These are phyloP conservation scores for Mustelus asterias DNA, from an alignment of 2,113 vertebrate species.

Conservation along the genomic window DNA sequence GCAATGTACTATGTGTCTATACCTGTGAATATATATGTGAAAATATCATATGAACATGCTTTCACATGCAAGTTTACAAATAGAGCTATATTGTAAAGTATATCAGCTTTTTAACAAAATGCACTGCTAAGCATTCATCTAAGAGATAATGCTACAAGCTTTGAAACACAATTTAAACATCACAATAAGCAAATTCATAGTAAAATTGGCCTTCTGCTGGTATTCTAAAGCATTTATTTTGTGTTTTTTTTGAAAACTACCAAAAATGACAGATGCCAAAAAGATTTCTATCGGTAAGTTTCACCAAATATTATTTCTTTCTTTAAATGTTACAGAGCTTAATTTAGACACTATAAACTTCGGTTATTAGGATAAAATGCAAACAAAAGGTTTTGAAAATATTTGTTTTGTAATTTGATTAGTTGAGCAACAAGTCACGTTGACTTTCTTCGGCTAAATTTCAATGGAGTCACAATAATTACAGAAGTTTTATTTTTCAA, in stretches of 20 bases:
- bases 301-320: neutral
- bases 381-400: neutral
- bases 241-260: neutral
- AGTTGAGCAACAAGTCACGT: neutral
- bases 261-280: neutral
- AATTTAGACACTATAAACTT: neutral
- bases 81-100: neutral
- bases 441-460: neutral
- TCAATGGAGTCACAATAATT: neutral
- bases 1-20: neutral
- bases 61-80: neutral
- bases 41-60: neutral
- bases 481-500: neutral
- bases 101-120: neutral
- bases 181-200: neutral
- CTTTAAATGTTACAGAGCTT: neutral
- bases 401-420: neutral
- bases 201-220: neutral
- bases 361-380: neutral
- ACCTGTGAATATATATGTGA: neutral
- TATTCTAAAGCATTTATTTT: neutral
- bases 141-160: neutral
- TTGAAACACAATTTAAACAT: neutral
- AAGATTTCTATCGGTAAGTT: neutral
- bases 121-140: neutral